Percentiles rank a stretch among this genome's conserved stretches.
These are phyloP conservation scores for Yponomeuta cagnagella DNA, from an alignment of 2,888 invertebrate species.

Conservation along the genomic window DNA sequence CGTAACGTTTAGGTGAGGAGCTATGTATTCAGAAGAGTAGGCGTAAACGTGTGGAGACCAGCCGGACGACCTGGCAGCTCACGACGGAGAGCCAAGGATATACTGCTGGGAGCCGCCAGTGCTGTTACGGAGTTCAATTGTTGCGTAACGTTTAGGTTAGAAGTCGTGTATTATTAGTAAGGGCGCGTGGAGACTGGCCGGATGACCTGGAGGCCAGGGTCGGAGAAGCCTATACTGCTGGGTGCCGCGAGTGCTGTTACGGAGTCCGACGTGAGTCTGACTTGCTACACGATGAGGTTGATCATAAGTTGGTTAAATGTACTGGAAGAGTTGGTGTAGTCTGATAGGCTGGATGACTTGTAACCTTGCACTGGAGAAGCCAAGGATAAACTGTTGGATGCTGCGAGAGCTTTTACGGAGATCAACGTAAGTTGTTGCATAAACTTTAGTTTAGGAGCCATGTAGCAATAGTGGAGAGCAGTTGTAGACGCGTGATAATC, in stretches of 20 bases:
- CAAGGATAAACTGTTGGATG: constrained; percentile 84
- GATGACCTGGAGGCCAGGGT: constrained; percentile 85
- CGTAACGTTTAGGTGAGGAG: neutral
- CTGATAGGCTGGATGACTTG: constrained; percentile 40
- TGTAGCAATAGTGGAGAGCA: too few relatives aligned
- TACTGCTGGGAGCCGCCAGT: constrained; percentile 89
- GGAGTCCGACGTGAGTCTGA: neutral
- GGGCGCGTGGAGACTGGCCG: constrained; percentile 42
- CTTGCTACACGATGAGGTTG: neutral
- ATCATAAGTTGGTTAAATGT: neutral
- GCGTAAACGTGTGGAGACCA: constrained; percentile 85
- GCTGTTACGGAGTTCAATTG: constrained; percentile 87
- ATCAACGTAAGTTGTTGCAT: neutral
- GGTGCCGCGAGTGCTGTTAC: constrained; percentile 88
- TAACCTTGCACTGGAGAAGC: constrained; percentile 85
- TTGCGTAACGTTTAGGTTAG: neutral
- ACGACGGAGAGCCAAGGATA: constrained; percentile 87
- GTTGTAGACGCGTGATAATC: too few relatives aligned
- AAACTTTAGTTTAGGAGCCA: neutral
- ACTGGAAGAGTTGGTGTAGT: too few relatives aligned
- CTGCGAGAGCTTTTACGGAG: constrained; percentile 52
- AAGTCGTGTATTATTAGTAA: neutral
- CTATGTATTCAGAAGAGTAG: constrained; percentile 80
- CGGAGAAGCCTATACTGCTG: constrained; percentile 85
- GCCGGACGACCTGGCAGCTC: constrained; percentile 83